These are phyloP conservation scores for Orchestia grillus DNA, from an alignment of 1,140 invertebrate genomes.

Conservation along the genomic window DNA sequence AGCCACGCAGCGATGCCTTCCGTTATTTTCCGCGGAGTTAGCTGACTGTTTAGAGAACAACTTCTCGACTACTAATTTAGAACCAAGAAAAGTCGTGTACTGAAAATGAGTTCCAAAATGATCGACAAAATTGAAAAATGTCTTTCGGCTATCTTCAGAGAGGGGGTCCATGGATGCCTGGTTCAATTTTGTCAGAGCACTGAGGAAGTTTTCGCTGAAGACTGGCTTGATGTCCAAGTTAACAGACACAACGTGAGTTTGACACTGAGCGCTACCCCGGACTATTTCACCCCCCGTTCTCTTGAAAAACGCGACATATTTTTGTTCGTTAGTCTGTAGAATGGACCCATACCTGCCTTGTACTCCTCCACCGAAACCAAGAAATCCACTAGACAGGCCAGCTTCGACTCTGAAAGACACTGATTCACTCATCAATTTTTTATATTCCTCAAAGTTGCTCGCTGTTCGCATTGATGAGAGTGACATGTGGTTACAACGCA, in stretches of 20 bases:
- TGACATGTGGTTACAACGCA: not conserved
- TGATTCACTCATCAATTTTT: not conserved
- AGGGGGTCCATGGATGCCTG: not conserved
- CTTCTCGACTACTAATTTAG: not conserved
- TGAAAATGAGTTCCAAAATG: not conserved
- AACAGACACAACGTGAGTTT: not conserved
- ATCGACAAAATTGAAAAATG: not conserved
- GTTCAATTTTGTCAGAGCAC: not conserved
- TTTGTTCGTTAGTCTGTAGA: not conserved
- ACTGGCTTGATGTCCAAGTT: not conserved
- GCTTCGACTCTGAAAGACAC: not conserved
- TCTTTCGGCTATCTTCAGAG: not conserved
- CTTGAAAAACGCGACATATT: not conserved
- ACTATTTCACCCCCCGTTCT: not conserved
- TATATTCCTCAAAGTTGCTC: not conserved
- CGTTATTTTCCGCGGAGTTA: not conserved
- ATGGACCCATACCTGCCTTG: too few relatives aligned
- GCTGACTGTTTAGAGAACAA: not conserved
- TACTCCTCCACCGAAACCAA: not conserved
- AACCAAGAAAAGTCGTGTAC: not conserved
- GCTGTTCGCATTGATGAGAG: not conserved
- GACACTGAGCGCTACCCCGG: not conserved
- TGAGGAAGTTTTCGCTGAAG: not conserved
- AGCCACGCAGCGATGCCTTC: not conserved
- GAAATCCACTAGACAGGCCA: not conserved